Evolutionary conservation across 2,888 invertebrate species (phyloP).

Genomic region (Magallana nippona): DNA sequence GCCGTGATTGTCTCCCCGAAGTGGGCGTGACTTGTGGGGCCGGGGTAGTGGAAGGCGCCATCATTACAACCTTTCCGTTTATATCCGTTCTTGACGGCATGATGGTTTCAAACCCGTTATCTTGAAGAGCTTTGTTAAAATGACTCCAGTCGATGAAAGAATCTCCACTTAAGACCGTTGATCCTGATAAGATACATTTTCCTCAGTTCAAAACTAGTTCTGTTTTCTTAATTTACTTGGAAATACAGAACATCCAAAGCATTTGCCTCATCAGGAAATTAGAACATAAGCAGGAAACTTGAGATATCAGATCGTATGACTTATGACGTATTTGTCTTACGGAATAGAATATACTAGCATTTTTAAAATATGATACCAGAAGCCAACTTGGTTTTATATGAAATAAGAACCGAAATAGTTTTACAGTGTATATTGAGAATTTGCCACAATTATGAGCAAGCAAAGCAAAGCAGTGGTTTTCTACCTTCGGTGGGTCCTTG

Average conservation of each 20-base stretch:
- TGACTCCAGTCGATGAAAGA: conserved; percentile 33
- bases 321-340: background rate
- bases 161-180: background rate
- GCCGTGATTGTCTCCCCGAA: background rate
- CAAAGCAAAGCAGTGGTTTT: background rate
- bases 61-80: background rate
- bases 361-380: too few relatives aligned
- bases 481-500: background rate
- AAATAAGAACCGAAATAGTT: too few relatives aligned
- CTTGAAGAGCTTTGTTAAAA: conserved; percentile 34
- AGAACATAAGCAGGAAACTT: too few relatives aligned
- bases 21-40: background rate
- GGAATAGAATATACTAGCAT: too few relatives aligned
- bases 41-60: background rate
- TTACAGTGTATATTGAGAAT: too few relatives aligned
- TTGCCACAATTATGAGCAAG: background rate
- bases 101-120: background rate
- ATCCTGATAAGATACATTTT: background rate
- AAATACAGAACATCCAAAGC: background rate
- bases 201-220: background rate
- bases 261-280: too few relatives aligned
- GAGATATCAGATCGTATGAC: background rate
- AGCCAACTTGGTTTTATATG: too few relatives aligned
- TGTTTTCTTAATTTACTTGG: background rate
- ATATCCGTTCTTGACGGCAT: background rate